These are phyloP conservation scores for Steatornis caripensis DNA, from an alignment of 2,113 vertebrate genomes.

Conservation along the genomic window DNA sequence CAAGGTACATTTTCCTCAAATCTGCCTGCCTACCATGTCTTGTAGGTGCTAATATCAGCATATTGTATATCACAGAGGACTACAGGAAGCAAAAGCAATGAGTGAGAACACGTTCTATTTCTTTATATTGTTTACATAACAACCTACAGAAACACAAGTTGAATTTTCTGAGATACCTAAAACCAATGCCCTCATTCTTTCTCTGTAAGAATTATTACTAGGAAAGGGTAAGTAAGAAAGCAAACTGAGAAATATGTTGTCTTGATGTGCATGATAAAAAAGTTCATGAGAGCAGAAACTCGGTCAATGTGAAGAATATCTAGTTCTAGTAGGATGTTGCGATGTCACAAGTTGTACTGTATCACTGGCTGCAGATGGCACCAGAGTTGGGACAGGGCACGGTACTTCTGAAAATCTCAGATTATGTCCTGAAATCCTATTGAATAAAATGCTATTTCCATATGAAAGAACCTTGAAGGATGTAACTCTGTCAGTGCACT, in stretches of 20 bases:
- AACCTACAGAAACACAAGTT: neutral
- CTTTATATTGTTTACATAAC: neutral
- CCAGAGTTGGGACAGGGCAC: neutral
- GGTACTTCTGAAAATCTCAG: neutral
- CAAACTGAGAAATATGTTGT: neutral
- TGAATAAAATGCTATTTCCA: neutral
- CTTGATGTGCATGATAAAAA: neutral
- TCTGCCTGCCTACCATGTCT: neutral
- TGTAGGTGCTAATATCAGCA: neutral
- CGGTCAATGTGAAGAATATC: neutral
- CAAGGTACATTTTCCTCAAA: neutral
- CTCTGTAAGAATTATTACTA: neutral
- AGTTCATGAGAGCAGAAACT: neutral
- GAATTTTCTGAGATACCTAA: neutral
- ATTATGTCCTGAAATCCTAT: neutral
- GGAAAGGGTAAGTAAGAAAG: neutral
- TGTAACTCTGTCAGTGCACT: neutral
- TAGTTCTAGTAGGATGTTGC: neutral
- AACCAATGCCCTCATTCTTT: neutral
- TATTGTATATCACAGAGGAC: neutral
- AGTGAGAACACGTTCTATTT: neutral
- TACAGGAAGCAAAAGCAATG: neutral
- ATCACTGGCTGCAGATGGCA: neutral
- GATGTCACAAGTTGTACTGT: neutral
- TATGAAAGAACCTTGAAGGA: neutral